These are phyloP conservation scores for Paradoxurus hermaphroditus DNA, from an alignment of 2,113 vertebrate genomes.

Conservation along the genomic window DNA sequence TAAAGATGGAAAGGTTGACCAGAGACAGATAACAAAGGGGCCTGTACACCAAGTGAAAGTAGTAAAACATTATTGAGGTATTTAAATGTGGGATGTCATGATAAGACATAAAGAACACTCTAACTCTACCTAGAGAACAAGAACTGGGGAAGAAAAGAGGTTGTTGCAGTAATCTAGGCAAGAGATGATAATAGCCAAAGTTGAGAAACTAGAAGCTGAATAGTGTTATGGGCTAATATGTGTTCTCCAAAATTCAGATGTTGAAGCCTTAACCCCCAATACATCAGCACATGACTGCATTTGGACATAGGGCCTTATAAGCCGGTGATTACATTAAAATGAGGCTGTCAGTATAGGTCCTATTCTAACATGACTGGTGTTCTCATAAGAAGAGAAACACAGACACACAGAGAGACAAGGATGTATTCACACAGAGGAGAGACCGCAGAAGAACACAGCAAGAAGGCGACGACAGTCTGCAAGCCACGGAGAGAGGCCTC, in stretches of 20 bases:
- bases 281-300: background rate
- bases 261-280: background rate
- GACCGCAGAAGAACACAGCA: background rate
- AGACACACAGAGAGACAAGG: background rate
- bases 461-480: background rate
- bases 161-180: background rate
- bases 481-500: background rate
- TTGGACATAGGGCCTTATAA: background rate
- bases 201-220: background rate
- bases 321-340: background rate
- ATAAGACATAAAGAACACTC: background rate
- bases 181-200: background rate
- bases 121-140: background rate
- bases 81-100: background rate
- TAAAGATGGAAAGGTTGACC: background rate
- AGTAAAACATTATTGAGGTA: background rate
- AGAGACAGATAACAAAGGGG: background rate
- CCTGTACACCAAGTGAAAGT: background rate
- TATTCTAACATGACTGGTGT: background rate
- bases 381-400: background rate
- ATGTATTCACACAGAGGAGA: background rate
- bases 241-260: background rate
- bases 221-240: background rate
- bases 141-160: background rate
- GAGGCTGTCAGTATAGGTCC: no score